Conservation (phyloP, 2,888 invertebrate genomes). For the Drosophila mulleri region DNA sequence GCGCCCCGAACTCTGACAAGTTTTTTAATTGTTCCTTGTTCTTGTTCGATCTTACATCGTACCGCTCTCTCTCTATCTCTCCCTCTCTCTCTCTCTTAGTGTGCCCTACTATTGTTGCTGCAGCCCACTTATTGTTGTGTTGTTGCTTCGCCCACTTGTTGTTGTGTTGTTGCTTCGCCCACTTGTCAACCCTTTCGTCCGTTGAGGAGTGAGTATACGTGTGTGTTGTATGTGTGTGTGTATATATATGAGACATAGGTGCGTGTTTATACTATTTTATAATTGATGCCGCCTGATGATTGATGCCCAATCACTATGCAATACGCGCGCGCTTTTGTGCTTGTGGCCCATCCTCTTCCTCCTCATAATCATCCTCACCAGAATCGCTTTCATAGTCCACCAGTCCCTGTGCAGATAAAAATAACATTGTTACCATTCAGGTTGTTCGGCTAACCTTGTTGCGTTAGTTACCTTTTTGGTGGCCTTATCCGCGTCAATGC, state of each 20-base stretch:
- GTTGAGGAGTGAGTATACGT: constrained; percentile 52
- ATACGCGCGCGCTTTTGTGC: constrained; percentile 85
- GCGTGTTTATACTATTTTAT: constrained; percentile 61
- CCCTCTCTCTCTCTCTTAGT: constrained; percentile 8
- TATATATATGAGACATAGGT: constrained; percentile 36
- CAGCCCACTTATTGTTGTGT: constrained; percentile 21
- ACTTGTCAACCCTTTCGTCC: constrained; percentile 60
- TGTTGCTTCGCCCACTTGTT: constrained; percentile 33
- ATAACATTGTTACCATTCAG: constrained; percentile 1
- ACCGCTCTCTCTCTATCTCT: constrained; percentile 36
- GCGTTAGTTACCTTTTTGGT: constrained; percentile 59
- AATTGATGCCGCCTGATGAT: constrained; percentile 63
- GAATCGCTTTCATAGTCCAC: constrained; percentile 99
- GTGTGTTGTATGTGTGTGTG: constrained; percentile 16
- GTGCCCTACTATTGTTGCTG: constrained; percentile 49
- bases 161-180: constrained; percentile 18
- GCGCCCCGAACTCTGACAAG: constrained; percentile 18
- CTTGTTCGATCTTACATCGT: constrained; percentile 72
- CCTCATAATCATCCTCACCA: constrained; percentile 94
- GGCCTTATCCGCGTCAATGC: constrained; percentile 58
- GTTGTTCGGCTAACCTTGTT: neutral
- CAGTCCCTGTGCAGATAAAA: constrained; percentile 88
- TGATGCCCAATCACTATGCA: constrained; percentile 81
- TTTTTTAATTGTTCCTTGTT: constrained; percentile 19
- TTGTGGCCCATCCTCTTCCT: constrained; percentile 86